Evolutionary conservation across 2,113 vertebrate genomes (phyloP).

Genomic region (Rattus norvegicus): DNA sequence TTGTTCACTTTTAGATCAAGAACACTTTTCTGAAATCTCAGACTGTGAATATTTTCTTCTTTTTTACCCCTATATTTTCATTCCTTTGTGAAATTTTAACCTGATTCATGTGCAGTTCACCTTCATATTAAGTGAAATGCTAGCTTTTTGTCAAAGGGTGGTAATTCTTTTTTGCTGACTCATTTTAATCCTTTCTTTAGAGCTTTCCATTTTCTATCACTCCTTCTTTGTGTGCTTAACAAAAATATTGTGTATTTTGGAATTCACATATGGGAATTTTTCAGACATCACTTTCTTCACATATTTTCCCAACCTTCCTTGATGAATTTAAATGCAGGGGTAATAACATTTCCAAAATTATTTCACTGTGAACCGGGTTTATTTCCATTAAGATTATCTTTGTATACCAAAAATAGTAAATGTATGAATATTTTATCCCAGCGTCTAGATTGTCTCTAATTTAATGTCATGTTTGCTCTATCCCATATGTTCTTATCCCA

Average conservation of each 20-base stretch:
- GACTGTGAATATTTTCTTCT: neutral
- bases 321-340: neutral
- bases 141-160: neutral
- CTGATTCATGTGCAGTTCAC: neutral
- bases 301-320: neutral
- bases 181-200: neutral
- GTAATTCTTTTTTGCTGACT: neutral
- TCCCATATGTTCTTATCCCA: neutral
- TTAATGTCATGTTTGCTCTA: neutral
- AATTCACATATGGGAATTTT: neutral
- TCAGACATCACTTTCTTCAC: neutral
- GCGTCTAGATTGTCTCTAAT: neutral
- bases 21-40: neutral
- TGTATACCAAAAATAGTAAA: neutral
- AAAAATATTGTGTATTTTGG: neutral
- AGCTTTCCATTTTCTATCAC: neutral
- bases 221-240: neutral
- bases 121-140: neutral
- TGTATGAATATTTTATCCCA: neutral
- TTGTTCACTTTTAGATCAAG: neutral
- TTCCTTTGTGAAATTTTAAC: neutral
- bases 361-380: neutral
- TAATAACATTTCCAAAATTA: neutral
- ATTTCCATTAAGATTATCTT: conserved; percentile 12
- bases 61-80: neutral